Evolutionary conservation across 2,888 invertebrate genomes (phyloP).

Genomic region (Andrena hattorfiana): DNA sequence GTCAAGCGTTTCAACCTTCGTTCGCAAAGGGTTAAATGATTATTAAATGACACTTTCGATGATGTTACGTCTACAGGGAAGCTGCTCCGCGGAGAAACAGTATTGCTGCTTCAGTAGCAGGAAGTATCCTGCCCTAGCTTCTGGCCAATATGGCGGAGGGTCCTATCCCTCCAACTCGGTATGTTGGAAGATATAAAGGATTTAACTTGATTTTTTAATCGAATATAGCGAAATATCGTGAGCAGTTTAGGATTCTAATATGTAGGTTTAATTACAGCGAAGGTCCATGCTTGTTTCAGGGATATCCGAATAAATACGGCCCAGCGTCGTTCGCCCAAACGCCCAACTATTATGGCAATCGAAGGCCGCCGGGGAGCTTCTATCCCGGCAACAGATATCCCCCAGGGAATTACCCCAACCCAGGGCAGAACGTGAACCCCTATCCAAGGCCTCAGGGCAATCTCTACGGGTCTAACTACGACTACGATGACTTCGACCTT

Average conservation of each 20-base stretch:
- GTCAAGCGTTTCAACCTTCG: too few relatives aligned
- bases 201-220: too few relatives aligned
- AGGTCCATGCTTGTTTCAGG: slow-evolving; percentile 37
- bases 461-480: slow-evolving; percentile 55
- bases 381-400: slow-evolving; percentile 68
- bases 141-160: slow-evolving; percentile 64
- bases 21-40: too few relatives aligned
- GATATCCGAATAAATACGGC: slow-evolving; percentile 63
- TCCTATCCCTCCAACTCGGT: slow-evolving; percentile 69
- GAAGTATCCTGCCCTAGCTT: slow-evolving; percentile 63
- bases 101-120: slow-evolving; percentile 88
- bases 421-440: slow-evolving; percentile 43
- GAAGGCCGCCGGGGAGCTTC: slow-evolving; percentile 65
- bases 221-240: too few relatives aligned
- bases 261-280: neutral
- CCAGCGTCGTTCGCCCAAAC: slow-evolving; percentile 65
- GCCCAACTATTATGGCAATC: slow-evolving; percentile 73
- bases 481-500: slow-evolving; percentile 60
- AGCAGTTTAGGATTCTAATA: too few relatives aligned
- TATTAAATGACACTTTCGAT: neutral
- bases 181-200: slow-evolving; percentile 23
- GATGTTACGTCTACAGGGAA: slow-evolving; percentile 85
- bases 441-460: slow-evolving; percentile 49
- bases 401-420: slow-evolving; percentile 65
- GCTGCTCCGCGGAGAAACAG: slow-evolving; percentile 88